phyloP scores from a whole-genome alignment of 2,797 vertebrate genomes.

The Microhierax caerulescens region DNA sequence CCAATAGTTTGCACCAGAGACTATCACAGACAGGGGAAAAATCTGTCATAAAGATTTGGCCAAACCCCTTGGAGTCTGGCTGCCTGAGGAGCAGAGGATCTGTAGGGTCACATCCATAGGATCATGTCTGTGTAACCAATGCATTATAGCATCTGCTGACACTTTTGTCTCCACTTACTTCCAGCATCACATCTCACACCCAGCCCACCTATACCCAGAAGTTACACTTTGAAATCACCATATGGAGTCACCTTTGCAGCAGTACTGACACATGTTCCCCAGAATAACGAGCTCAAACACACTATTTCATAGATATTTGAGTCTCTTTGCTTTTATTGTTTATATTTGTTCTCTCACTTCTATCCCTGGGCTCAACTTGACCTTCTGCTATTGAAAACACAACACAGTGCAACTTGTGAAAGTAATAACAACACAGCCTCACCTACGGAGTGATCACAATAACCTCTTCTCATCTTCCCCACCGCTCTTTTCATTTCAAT shows the following conservation, averaged over 20 bases:
- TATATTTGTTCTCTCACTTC: slow-evolving; percentile 74
- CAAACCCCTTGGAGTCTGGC: neutral
- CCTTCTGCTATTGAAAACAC: slow-evolving; percentile 66
- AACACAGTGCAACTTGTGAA: slow-evolving; percentile 32
- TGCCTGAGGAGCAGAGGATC: neutral
- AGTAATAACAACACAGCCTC: slow-evolving; percentile 32
- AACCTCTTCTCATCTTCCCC: slow-evolving; percentile 21
- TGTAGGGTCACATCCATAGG: neutral
- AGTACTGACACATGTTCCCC: neutral
- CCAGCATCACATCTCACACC: neutral
- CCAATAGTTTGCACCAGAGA: neutral
- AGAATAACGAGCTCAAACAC: neutral
- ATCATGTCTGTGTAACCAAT: accelerated
- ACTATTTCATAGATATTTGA: neutral
- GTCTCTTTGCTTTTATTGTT: slow-evolving; percentile 82
- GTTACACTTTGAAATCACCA: neutral
- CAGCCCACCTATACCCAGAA: neutral
- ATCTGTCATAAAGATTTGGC: neutral
- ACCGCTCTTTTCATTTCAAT: slow-evolving; percentile 39
- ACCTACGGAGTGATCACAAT: neutral
- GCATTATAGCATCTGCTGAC: neutral
- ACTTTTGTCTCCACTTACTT: neutral
- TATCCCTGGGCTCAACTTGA: slow-evolving; percentile 80
- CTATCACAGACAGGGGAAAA: neutral
- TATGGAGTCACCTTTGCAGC: neutral